These are phyloP conservation scores for Xanthia icteritia DNA, from an alignment of 2,888 invertebrate species.

Conservation along the genomic window DNA sequence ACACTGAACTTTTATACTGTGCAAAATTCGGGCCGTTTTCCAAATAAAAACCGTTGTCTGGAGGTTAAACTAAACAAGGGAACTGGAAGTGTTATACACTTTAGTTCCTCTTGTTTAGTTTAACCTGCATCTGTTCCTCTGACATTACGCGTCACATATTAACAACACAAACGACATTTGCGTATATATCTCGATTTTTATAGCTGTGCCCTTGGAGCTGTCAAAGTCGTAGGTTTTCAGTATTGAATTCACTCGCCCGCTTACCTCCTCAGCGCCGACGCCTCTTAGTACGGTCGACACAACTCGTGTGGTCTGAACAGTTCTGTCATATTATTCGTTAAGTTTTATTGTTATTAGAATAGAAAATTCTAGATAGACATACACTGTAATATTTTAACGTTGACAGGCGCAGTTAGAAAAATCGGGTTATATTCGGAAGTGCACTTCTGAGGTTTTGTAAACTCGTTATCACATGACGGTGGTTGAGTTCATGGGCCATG, in stretches of 20 bases:
- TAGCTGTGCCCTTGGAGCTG: background rate
- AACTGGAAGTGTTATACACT: no score
- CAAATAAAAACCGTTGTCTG: background rate
- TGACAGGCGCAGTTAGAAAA: no score
- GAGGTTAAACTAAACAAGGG: background rate
- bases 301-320: background rate
- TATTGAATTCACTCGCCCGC: background rate
- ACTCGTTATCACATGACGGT: background rate
- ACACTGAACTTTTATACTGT: slow-evolving; percentile 42
- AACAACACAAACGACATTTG: background rate
- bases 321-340: background rate
- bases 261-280: background rate
- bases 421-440: background rate
- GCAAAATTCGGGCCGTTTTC: slow-evolving; percentile 51
- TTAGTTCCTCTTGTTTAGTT: no score
- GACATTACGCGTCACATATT: background rate
- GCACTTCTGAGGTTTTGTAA: background rate
- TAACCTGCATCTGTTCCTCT: background rate
- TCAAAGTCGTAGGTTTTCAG: background rate
- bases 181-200: background rate
- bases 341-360: no score
- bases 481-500: background rate
- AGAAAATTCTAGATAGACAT: no score
- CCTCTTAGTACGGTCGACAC: background rate
- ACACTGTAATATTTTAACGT: no score